A percentile compares a stretch with the other conserved stretches of the same genome.
phyloP scores from a whole-genome alignment of 2,797 vertebrate genomes.

The Champsocephalus esox region DNA sequence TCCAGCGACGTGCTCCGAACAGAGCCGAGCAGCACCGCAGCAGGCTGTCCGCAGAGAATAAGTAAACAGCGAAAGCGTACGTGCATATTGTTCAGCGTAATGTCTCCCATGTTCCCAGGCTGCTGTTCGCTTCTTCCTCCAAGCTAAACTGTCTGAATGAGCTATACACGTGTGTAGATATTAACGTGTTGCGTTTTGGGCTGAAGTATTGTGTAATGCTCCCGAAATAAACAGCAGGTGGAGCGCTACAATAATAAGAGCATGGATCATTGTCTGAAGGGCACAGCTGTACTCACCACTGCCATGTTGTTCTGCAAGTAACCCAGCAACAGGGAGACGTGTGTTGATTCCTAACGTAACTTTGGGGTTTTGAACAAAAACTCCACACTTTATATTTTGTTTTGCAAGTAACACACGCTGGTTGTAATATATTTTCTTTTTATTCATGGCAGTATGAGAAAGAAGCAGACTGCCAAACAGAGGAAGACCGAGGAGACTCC shows the following conservation, averaged over 20 bases:
- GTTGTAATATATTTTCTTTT: not conserved
- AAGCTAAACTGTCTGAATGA: not conserved
- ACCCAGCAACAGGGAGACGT: not conserved
- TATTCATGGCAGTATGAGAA: slow-evolving; percentile 92
- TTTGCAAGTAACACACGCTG: not conserved
- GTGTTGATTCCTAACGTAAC: not conserved
- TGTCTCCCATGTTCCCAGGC: slow-evolving; percentile 16
- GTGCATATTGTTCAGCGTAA: slow-evolving; percentile 60
- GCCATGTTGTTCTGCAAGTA: slow-evolving; percentile 37
- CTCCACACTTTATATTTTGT: not conserved
- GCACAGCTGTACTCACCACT: slow-evolving; percentile 27
- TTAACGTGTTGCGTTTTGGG: slow-evolving; percentile 50
- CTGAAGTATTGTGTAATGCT: slow-evolving; percentile 10
- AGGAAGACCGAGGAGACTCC: slow-evolving; percentile 95
- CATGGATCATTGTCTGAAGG: slow-evolving; percentile 51
- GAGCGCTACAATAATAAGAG: slow-evolving; percentile 57
- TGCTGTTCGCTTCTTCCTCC: not conserved
- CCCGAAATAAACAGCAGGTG: slow-evolving; percentile 68
- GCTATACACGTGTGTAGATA: slow-evolving; percentile 6
- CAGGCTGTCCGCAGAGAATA: slow-evolving; percentile 61
- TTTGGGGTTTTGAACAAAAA: not conserved
- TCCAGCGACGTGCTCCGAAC: slow-evolving; percentile 36
- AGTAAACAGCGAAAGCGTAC: slow-evolving; percentile 74
- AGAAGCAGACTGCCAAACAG: slow-evolving; percentile 98
- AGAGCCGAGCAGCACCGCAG: slow-evolving; percentile 48